Conservation (phyloP, 2,797 vertebrate species). For the Peromyscus eremicus region DNA sequence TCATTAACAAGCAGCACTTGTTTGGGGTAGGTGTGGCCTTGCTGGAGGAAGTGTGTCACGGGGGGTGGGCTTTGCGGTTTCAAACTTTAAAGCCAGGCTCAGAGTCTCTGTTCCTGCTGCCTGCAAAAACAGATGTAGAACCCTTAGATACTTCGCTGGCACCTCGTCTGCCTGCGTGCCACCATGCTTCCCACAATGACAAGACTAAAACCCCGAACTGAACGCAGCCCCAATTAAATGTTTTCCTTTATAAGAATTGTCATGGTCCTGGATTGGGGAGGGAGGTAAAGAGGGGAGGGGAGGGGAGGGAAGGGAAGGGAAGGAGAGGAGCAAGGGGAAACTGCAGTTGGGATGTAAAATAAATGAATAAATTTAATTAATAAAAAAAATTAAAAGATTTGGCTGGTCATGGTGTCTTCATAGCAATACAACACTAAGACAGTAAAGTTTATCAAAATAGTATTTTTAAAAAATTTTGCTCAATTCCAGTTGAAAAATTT, state of each 20-base stretch:
- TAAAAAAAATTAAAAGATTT: neutral
- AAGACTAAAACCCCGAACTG: neutral
- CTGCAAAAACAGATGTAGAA: neutral
- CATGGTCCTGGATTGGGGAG: neutral
- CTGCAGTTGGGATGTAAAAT: neutral
- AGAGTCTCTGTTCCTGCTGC: neutral
- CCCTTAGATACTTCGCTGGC: neutral
- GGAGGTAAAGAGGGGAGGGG: neutral
- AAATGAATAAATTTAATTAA: neutral
- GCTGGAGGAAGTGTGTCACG: neutral
- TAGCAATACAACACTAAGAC: neutral
- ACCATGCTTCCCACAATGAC: neutral
- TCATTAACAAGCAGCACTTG: neutral
- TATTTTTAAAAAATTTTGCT: conserved; percentile 24
- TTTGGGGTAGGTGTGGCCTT: neutral
- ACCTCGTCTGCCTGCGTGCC: neutral
- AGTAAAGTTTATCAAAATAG: conserved; percentile 42
- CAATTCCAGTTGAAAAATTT: conserved; percentile 44
- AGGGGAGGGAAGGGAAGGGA: no score
- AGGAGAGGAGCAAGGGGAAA: neutral
- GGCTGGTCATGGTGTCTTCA: neutral
- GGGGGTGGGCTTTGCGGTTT: neutral
- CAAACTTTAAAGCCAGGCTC: neutral
- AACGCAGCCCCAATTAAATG: neutral
- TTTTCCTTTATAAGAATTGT: neutral